Percentiles rank a stretch among this genome's conserved stretches.
Conservation (phyloP, 2,113 vertebrate genomes). For the Rhinogobius similis region DNA sequence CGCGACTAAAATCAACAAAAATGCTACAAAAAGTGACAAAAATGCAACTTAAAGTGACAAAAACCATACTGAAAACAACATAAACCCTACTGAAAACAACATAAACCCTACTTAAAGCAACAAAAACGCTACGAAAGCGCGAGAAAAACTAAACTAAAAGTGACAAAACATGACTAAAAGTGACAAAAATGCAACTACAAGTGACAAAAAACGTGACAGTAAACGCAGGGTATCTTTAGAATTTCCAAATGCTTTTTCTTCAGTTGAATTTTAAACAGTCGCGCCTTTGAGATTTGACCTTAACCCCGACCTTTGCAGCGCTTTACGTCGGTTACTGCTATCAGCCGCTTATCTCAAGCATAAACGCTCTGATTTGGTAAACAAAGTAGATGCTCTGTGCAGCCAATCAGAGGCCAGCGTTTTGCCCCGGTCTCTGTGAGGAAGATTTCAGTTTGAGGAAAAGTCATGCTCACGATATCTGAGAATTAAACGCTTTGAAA, state of each 20-base stretch:
- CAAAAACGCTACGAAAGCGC: no score
- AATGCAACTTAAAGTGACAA: no score
- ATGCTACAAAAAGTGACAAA: no score
- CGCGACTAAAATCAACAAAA: no score
- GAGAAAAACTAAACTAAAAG: no score
- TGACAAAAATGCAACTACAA: no score
- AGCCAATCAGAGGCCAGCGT: not conserved
- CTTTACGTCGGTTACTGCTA: not conserved
- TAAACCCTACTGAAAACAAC: no score
- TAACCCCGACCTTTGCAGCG: not conserved
- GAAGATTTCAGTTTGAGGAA: slow-evolving; percentile 1
- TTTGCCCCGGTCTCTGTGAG: not conserved
- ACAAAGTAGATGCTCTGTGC: not conserved
- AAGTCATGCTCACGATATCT: not conserved
- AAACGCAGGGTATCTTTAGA: not conserved
- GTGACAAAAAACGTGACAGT: no score
- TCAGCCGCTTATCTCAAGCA: not conserved
- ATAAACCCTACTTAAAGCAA: no score
- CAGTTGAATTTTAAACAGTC: not conserved
- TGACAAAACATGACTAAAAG: no score
- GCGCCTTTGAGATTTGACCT: not conserved
- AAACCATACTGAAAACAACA: no score
- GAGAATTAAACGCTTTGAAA: not conserved
- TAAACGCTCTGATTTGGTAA: not conserved
- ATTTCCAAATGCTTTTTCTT: not conserved